These are phyloP conservation scores for Drosophila pandora DNA, from an alignment of 1,140 invertebrate genomes.

Conservation along the genomic window DNA sequence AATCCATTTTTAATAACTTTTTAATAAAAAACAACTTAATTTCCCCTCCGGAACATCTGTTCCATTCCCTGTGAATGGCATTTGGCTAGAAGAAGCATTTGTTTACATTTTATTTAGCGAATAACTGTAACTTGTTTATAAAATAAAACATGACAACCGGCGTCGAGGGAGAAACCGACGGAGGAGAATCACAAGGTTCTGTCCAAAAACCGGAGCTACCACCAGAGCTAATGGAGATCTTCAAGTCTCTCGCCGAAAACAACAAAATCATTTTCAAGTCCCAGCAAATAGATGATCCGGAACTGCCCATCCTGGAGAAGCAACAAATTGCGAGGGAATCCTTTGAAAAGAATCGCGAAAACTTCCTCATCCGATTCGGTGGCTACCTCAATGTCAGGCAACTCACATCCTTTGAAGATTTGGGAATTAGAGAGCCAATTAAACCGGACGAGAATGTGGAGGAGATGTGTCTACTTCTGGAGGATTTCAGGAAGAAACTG, in stretches of 20 bases:
- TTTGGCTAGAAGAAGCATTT: constrained; percentile 58
- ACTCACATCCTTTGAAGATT: constrained; percentile 87
- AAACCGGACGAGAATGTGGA: constrained; percentile 84
- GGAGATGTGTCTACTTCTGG: constrained; percentile 87
- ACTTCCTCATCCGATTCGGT: constrained; percentile 91
- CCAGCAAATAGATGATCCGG: constrained; percentile 90
- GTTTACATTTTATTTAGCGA: constrained; percentile 55
- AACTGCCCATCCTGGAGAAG: constrained; percentile 89
- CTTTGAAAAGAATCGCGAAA: constrained; percentile 87
- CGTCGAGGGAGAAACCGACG: constrained; percentile 21
- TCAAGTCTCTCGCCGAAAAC: constrained; percentile 66
- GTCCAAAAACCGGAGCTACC: constrained; percentile 13
- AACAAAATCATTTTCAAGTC: constrained; percentile 88
- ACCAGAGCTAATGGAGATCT: constrained; percentile 58
- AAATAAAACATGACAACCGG: constrained; percentile 59
- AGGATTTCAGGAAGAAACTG: constrained; percentile 85
- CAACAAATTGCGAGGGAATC: constrained; percentile 87
- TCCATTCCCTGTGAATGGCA: neutral
- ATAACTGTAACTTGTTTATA: constrained; percentile 12
- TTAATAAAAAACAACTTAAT: neutral
- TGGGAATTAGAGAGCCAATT: constrained; percentile 30
- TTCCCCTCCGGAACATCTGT: neutral
- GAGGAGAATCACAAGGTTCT: constrained; percentile 7
- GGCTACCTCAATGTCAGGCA: constrained; percentile 88
- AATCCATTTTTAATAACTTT: too few relatives aligned